These are phyloP conservation scores for Belgica antarctica DNA, from an alignment of 2,888 invertebrate species.

Conservation along the genomic window DNA sequence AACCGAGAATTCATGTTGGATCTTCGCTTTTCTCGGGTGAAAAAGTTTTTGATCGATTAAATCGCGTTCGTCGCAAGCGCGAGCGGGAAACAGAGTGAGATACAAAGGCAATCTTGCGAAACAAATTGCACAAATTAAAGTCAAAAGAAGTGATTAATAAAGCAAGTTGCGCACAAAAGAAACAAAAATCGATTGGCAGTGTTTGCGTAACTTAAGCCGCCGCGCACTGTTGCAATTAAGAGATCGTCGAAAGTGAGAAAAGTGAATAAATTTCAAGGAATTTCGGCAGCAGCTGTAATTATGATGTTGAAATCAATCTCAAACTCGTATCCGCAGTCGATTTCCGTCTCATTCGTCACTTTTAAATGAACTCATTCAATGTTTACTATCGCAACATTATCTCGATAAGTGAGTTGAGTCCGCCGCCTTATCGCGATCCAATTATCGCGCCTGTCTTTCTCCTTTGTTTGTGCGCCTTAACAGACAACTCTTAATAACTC, in stretches of 20 bases:
- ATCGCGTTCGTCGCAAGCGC: background rate
- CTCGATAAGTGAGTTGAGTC: conserved; percentile 37
- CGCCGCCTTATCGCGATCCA: background rate
- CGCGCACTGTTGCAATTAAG: conserved; percentile 10
- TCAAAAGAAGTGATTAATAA: conserved; percentile 4
- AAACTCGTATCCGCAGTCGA: too few species aligned
- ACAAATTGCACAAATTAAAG: conserved; percentile 1
- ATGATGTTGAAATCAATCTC: too few species aligned
- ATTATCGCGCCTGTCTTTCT: background rate
- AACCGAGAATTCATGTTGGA: conserved; percentile 20
- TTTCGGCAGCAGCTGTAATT: background rate
- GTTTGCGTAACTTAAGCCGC: background rate
- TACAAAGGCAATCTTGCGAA: conserved; percentile 7
- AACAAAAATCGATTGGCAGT: conserved; percentile 1
- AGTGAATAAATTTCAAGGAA: background rate
- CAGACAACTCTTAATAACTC: too few species aligned
- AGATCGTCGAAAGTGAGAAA: conserved; percentile 7
- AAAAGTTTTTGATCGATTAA: conserved; percentile 24
- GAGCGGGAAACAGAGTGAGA: background rate
- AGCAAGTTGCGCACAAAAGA: background rate
- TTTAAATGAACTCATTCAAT: conserved; percentile 36
- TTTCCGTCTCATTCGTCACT: too few species aligned
- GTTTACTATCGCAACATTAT: conserved; percentile 35
- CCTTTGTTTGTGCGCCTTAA: background rate
- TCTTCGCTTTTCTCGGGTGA: conserved; percentile 22